Evolutionary conservation across 1,140 invertebrate genomes (phyloP).

Genomic region (Chironomus striatipennis): DNA sequence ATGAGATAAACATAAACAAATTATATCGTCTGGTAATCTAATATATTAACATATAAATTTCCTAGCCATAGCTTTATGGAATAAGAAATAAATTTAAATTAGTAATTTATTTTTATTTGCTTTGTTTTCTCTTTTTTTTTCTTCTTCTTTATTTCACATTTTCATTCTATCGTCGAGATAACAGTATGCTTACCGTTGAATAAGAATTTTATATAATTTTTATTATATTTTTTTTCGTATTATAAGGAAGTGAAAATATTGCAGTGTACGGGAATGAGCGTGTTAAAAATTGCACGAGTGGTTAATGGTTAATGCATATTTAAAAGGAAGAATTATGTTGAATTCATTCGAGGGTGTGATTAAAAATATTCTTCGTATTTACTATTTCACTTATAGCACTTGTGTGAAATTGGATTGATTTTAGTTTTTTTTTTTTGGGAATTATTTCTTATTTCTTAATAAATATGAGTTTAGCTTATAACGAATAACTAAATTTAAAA

Average conservation of each 20-base stretch:
- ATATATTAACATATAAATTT: conserved; percentile 24
- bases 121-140: background rate
- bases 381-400: background rate
- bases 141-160: background rate
- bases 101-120: background rate
- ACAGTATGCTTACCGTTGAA: background rate
- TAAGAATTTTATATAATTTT: background rate
- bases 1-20: conserved; percentile 23
- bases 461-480: too few relatives aligned
- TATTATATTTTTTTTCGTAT: background rate
- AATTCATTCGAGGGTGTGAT: background rate
- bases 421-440: too few relatives aligned
- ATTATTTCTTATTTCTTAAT: too few relatives aligned
- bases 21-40: conserved; percentile 22
- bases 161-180: background rate
- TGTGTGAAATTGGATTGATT: background rate
- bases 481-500: too few relatives aligned
- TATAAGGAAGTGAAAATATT: background rate
- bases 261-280: background rate
- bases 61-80: background rate
- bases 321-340: background rate
- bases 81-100: conserved; percentile 24
- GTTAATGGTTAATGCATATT: background rate
- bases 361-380: background rate
- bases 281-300: background rate